Base-by-base conservation (phyloP, 2,888 invertebrate genomes). In the Stegana nigrithorax region DNA sequence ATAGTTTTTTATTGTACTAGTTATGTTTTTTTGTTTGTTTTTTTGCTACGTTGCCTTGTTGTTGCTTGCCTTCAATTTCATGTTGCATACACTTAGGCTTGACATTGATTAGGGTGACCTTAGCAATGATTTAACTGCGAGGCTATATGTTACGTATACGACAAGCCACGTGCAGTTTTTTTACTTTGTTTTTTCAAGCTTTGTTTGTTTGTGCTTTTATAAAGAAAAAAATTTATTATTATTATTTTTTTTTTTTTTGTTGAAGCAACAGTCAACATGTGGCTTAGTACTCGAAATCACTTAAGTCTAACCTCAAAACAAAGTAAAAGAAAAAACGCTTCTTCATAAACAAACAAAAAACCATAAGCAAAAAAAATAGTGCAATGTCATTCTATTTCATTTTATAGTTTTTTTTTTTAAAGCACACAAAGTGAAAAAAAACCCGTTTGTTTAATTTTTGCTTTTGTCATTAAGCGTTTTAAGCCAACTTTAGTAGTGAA, bases 41-140 rank as follows among this genome's bases (percentile, higher is more conserved):
- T n/a, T n/a, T n/a, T n/a, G n/a, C n/a, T n/a, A n/a, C n/a, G n/a
- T n/a, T 29, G 47, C 29, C n/a, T n/a, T n/a, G n/a, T n/a, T n/a
- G n/a, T n/a, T n/a, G n/a, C n/a, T n/a, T n/a, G n/a, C n/a, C n/a
- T n/a, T 47, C 23, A 47, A 47, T 47, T 47, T 47, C 47, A 4
- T 23, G 21, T 7, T 29, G 51, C 51, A 53, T 53, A 53, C 51
- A 19, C 19, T 29, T 17, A 53, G 51, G 51, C 51, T 7, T 32
- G n/a, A 10, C 2, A 32, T 12, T n/a, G 32, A 5, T 12, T 32
- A 32, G n/a, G 32, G 10, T 32, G 32, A 32, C 32, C 32, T 26
- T 53, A 25, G 51, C 51, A 53, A 29, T 53, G 51, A 53, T 19
- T 53, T 17, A 29, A 53, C 29, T 53, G 21, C 45, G 10, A 17